These are phyloP conservation scores for Mythimna impura DNA, from an alignment of 2,888 invertebrate genomes.

Conservation along the genomic window DNA sequence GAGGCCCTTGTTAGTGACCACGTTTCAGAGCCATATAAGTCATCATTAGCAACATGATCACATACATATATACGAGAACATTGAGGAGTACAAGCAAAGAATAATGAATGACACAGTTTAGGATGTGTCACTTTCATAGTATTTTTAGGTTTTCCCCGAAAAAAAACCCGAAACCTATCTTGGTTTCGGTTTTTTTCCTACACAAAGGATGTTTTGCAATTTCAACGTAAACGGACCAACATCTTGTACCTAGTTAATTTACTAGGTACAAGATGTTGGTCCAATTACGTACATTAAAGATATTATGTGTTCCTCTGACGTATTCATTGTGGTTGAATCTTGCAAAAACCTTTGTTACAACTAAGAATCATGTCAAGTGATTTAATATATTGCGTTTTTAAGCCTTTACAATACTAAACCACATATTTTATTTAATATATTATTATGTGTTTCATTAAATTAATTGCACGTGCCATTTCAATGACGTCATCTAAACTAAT, in stretches of 20 bases:
- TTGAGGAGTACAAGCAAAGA: too few species aligned
- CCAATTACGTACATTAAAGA: not conserved
- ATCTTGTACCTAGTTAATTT: too few species aligned
- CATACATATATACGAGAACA: too few species aligned
- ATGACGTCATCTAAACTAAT: not conserved
- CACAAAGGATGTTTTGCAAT: not conserved
- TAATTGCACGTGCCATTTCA: slow-evolving; percentile 9
- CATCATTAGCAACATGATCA: too few species aligned
- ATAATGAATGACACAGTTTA: not conserved
- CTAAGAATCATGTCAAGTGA: slow-evolving; percentile 24
- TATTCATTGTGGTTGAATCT: slow-evolving; percentile 12
- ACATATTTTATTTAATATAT: slow-evolving; percentile 23
- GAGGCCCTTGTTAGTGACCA: too few species aligned
- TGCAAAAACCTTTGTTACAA: not conserved
- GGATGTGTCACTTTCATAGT: not conserved
- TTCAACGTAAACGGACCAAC: too few species aligned
- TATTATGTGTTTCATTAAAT: slow-evolving; percentile 14
- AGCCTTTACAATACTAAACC: slow-evolving; percentile 5
- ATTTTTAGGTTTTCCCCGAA: not conserved
- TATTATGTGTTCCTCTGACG: slow-evolving; percentile 17
- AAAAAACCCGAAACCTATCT: too few species aligned
- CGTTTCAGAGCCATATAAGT: too few species aligned
- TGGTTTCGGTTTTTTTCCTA: not conserved
- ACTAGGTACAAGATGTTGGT: too few species aligned
- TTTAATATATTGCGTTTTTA: slow-evolving; percentile 28